These are phyloP conservation scores for Scelioninae gen. 1 DNA, from an alignment of 2,888 invertebrate species.

Conservation along the genomic window DNA sequence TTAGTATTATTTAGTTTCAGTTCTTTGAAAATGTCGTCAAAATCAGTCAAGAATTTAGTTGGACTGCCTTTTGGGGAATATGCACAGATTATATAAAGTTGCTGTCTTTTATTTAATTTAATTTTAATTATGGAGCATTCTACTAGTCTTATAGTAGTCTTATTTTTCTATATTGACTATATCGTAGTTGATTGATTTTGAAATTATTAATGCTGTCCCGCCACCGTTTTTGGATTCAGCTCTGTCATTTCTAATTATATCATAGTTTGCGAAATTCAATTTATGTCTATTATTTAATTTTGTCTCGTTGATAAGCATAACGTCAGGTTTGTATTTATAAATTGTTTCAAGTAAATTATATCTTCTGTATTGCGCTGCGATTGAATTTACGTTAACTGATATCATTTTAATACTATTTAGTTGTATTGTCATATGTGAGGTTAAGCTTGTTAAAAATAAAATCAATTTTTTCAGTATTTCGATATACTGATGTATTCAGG, in stretches of 20 bases:
- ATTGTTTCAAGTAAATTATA: not conserved
- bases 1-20: no score
- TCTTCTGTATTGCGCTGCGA: no score
- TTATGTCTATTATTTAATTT: conserved; percentile 60
- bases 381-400: no score
- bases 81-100: conserved; percentile 41
- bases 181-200: conserved; percentile 46
- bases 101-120: conserved; percentile 28
- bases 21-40: no score
- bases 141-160: conserved; percentile 24
- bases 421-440: no score
- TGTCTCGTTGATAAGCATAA: conserved; percentile 55
- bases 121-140: conserved; percentile 63
- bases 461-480: no score
- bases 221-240: conserved; percentile 44
- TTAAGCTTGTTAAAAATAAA: no score
- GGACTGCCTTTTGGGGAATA: no score
- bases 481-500: no score
- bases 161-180: conserved; percentile 5
- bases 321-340: conserved; percentile 40
- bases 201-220: conserved; percentile 68
- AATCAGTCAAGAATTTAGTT: no score
- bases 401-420: no score
- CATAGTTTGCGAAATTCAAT: conserved; percentile 49
- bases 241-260: conserved; percentile 60